These are phyloP conservation scores for Cryptoprocta ferox DNA, from an alignment of 2,797 vertebrate species.

Conservation along the genomic window DNA sequence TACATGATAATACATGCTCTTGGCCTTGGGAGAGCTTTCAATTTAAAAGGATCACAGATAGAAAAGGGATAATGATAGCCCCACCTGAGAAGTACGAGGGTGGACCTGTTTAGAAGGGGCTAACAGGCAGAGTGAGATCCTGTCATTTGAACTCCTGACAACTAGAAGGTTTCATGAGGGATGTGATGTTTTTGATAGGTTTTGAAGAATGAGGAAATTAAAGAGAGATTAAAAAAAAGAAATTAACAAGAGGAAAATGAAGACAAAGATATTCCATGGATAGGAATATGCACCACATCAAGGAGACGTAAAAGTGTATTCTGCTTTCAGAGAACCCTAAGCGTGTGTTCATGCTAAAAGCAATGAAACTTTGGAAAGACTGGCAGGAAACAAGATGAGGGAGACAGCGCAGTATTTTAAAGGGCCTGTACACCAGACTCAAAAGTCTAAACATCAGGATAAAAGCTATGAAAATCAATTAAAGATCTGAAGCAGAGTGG, in stretches of 20 bases:
- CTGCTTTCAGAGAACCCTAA: neutral
- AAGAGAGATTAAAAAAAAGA: neutral
- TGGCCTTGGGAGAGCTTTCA: neutral
- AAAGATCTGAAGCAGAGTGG: neutral
- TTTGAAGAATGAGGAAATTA: constrained; percentile 30
- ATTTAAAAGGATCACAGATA: neutral
- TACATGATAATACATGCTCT: neutral
- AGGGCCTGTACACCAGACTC: accelerated
- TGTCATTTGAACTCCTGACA: neutral
- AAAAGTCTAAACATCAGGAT: neutral
- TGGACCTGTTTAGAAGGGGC: neutral
- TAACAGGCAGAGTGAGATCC: neutral
- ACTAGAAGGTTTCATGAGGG: neutral
- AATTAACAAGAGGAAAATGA: neutral
- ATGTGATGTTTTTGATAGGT: neutral
- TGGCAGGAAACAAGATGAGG: neutral
- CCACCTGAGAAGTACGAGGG: neutral
- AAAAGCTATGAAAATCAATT: neutral
- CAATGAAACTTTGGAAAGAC: neutral
- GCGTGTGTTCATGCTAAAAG: neutral
- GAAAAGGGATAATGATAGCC: neutral
- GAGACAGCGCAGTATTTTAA: neutral
- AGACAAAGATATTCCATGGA: neutral
- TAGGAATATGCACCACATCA: neutral
- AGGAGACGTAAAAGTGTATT: neutral